Evolutionary conservation across 2,888 invertebrate genomes (phyloP).

Genomic region (Apotomis capreana): DNA sequence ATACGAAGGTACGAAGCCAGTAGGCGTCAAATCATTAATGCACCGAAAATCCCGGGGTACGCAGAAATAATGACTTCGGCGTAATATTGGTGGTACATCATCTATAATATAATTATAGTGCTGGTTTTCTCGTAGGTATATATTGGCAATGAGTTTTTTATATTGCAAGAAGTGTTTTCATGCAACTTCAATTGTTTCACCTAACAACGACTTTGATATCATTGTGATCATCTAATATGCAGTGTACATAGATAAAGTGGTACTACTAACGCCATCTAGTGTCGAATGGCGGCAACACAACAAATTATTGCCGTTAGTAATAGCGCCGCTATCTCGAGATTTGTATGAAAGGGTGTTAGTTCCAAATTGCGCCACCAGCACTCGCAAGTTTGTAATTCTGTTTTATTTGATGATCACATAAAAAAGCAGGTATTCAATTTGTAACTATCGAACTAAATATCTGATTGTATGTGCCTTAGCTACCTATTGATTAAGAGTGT

Average conservation of each 20-base stretch:
- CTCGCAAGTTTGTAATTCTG: not conserved
- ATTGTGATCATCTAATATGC: constrained; percentile 12
- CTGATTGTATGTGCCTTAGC: constrained; percentile 32
- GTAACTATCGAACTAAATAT: constrained; percentile 17
- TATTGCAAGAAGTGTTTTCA: too few relatives aligned
- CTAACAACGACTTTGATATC: not conserved
- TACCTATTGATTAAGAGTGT: constrained; percentile 24
- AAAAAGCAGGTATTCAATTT: not conserved
- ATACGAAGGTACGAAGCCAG: too few relatives aligned
- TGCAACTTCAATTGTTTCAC: not conserved
- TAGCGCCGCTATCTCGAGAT: constrained; percentile 5
- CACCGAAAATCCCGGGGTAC: too few relatives aligned
- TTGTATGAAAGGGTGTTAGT: not conserved
- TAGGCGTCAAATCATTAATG: too few relatives aligned
- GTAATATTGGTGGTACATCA: too few relatives aligned
- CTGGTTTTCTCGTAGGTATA: too few relatives aligned
- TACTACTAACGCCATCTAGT: constrained; percentile 25
- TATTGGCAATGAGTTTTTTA: too few relatives aligned
- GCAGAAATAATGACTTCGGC: too few relatives aligned
- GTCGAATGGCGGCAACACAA: constrained; percentile 8
- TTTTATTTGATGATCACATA: constrained; percentile 13
- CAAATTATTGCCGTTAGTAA: not conserved
- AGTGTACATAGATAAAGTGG: not conserved
- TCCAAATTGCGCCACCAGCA: constrained; percentile 10
- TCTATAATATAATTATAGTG: too few relatives aligned